Conservation (phyloP, 2,113 vertebrate species). For the Etheostoma spectabile region DNA sequence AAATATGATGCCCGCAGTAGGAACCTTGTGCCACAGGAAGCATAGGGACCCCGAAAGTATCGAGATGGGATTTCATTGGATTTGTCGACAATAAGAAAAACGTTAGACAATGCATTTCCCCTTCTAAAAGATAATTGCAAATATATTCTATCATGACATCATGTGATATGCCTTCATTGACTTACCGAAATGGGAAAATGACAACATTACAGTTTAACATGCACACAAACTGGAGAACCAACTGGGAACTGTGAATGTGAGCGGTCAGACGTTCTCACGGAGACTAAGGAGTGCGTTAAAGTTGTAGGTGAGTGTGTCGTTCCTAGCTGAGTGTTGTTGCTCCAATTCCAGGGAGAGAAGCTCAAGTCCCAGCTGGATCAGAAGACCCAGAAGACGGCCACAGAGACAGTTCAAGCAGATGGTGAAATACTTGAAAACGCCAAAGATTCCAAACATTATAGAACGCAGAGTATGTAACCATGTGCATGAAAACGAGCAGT, state of each 20-base stretch:
- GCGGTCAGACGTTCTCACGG: background rate
- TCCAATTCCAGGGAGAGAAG: constrained; percentile 88
- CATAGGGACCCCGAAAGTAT: background rate
- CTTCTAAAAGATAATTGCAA: background rate
- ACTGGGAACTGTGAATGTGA: background rate
- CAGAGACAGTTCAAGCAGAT: constrained; percentile 70
- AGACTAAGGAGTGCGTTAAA: background rate
- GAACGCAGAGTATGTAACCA: constrained; percentile 88
- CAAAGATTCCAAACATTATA: constrained; percentile 84
- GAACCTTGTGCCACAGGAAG: too few relatives aligned
- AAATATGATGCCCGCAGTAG: background rate
- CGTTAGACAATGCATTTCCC: background rate
- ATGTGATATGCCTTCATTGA: background rate
- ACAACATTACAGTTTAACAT: background rate
- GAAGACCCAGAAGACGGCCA: constrained; percentile 82
- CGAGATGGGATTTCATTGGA: background rate
- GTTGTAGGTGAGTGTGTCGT: too few relatives aligned
- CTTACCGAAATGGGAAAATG: background rate
- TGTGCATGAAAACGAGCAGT: fast-evolving
- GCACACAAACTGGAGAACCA: too few relatives aligned
- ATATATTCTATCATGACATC: background rate
- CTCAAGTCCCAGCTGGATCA: constrained; percentile 91
- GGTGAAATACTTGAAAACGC: constrained; percentile 89
- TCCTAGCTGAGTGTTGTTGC: background rate
- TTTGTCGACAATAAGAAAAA: background rate